These are phyloP conservation scores for Sinohyriopsis cumingii DNA, from an alignment of 2,888 invertebrate species.

Conservation along the genomic window DNA sequence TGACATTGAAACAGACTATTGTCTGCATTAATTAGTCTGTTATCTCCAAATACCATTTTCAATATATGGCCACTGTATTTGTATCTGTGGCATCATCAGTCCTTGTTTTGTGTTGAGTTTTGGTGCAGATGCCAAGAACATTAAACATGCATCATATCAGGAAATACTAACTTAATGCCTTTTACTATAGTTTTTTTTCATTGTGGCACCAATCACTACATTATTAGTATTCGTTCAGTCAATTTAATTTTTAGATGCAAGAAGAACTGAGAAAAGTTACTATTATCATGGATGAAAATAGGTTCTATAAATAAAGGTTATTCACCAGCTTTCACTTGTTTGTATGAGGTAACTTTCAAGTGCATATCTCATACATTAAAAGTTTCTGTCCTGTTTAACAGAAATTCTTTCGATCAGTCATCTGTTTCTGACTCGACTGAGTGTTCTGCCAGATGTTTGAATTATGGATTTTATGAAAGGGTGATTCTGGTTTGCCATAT, in stretches of 20 bases:
- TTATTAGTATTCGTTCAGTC: not conserved
- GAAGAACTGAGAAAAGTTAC: too few relatives aligned
- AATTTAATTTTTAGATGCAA: not conserved
- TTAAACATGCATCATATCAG: not conserved
- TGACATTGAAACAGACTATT: constrained; percentile 5
- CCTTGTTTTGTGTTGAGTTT: not conserved
- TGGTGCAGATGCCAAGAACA: not conserved
- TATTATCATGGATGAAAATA: constrained; percentile 1
- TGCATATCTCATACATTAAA: not conserved
- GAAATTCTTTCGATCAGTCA: constrained; percentile 7
- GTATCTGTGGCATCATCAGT: not conserved
- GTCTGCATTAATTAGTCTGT: not conserved
- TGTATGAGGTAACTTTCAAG: not conserved
- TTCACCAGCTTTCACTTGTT: constrained; percentile 5
- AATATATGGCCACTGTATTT: not conserved
- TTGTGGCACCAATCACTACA: constrained; percentile 1
- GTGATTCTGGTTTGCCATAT: constrained; percentile 6
- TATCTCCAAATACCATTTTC: not conserved
- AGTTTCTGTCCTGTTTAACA: constrained; percentile 9
- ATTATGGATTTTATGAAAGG: not conserved
- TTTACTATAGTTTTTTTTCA: not conserved
- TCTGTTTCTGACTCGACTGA: constrained; percentile 5
- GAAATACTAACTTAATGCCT: not conserved
- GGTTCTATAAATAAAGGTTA: constrained; percentile 13
- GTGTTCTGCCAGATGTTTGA: constrained; percentile 1